phyloP scores from a whole-genome alignment of 2,113 vertebrate species.

The Aegotheles bennettii region DNA sequence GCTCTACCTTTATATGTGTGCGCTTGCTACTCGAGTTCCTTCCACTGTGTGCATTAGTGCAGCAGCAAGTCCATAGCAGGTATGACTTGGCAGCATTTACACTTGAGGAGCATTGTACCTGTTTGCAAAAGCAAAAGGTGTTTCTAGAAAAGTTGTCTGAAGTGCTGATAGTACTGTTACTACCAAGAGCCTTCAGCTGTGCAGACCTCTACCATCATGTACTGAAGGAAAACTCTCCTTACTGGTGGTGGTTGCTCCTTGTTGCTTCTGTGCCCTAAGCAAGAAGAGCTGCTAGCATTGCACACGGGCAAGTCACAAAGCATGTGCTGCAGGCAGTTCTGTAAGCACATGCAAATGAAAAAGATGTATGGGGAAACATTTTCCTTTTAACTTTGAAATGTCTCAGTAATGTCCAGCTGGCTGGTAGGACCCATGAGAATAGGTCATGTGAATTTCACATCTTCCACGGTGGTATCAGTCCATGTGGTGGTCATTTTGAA shows the following conservation, averaged over 20 bases:
- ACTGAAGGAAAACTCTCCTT: neutral
- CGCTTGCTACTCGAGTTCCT: neutral
- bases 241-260: neutral
- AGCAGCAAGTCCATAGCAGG: neutral
- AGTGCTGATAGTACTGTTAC: neutral
- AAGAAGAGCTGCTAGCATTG: fast-evolving
- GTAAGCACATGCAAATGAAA: neutral
- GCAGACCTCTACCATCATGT: neutral
- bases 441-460: neutral
- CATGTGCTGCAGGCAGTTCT: neutral
- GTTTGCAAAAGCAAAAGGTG: neutral
- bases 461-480: neutral
- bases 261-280: neutral
- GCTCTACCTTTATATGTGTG: neutral
- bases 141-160: neutral
- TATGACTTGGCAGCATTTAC: neutral
- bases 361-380: neutral
- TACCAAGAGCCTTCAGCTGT: neutral
- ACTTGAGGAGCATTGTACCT: neutral
- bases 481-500: neutral
- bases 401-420: neutral
- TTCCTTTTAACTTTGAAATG: neutral
- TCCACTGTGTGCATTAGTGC: neutral
- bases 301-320: neutral
- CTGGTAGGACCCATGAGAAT: neutral